These are phyloP conservation scores for Spodoptera litura DNA, from an alignment of 1,140 invertebrate genomes.

Conservation along the genomic window DNA sequence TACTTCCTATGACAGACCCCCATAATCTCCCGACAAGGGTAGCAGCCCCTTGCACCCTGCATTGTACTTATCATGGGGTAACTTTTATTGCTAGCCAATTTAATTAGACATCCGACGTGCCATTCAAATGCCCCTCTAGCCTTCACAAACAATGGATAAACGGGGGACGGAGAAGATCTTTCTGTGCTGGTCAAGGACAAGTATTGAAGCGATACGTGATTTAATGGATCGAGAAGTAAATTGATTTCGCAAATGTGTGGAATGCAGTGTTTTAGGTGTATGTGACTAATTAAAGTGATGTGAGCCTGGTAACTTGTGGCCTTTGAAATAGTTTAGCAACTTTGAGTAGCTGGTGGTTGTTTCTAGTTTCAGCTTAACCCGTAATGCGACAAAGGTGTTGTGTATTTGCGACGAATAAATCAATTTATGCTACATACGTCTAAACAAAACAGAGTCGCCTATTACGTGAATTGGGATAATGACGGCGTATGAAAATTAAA, in stretches of 20 bases:
- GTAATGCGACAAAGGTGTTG: too few relatives aligned
- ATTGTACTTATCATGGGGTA: constrained; percentile 80
- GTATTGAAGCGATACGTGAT: constrained; percentile 77
- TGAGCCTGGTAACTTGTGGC: too few relatives aligned
- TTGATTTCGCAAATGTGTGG: constrained; percentile 77
- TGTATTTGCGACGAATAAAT: too few relatives aligned
- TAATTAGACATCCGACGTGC: constrained; percentile 59
- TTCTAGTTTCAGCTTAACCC: too few relatives aligned
- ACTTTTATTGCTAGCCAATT: constrained; percentile 79
- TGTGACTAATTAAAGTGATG: constrained; percentile 42
- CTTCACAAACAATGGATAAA: constrained; percentile 37
- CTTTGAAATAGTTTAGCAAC: too few relatives aligned
- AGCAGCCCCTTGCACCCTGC: constrained; percentile 70
- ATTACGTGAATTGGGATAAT: too few relatives aligned
- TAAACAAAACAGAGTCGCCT: too few relatives aligned
- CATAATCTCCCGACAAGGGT: constrained; percentile 70
- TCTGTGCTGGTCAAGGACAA: constrained; percentile 61
- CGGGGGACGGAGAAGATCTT: constrained; percentile 56
- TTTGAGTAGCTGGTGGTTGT: too few relatives aligned
- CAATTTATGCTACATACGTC: too few relatives aligned
- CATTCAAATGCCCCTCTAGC: constrained; percentile 60
- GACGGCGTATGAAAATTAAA: too few relatives aligned
- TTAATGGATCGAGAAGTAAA: constrained; percentile 82
- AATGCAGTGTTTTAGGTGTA: constrained; percentile 32
- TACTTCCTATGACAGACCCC: constrained; percentile 59